Percentiles rank a stretch among this genome's conserved stretches.
Evolutionary conservation across 2,113 vertebrate genomes (phyloP).

Genomic region (Forbesichthys papilliferus): DNA sequence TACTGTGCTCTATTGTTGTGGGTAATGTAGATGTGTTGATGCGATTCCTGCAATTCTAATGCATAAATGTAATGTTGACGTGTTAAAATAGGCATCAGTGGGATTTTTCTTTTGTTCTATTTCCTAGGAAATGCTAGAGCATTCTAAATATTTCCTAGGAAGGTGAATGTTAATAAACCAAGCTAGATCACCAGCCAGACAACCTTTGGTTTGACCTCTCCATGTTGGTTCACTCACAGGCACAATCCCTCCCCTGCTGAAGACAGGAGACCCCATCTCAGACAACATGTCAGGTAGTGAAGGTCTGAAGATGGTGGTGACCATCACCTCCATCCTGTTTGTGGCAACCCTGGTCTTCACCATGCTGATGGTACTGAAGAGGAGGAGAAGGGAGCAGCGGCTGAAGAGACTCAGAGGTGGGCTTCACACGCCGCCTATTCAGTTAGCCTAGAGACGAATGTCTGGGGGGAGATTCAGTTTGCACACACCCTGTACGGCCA

Average conservation of each 20-base stretch:
- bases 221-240: constrained; percentile 72
- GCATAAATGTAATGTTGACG: not conserved
- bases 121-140: not conserved
- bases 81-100: not conserved
- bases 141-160: not conserved
- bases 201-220: not conserved
- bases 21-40: not conserved
- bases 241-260: constrained; percentile 95
- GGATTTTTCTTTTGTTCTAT: not conserved
- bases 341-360: constrained; percentile 90
- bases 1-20: not conserved
- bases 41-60: not conserved
- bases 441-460: not conserved
- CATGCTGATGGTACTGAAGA: constrained; percentile 88
- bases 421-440: constrained; percentile 12
- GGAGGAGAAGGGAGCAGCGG: constrained; percentile 92
- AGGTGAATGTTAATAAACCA: not conserved
- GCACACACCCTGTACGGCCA: too few species aligned
- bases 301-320: constrained; percentile 97
- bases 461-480: too few species aligned
- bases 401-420: constrained; percentile 94
- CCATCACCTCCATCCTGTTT: constrained; percentile 92
- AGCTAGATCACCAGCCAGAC: too few species aligned
- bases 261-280: constrained; percentile 88
- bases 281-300: constrained; percentile 91